Base-by-base conservation (phyloP, 2,797 vertebrate genomes). In the Alca torda region DNA sequence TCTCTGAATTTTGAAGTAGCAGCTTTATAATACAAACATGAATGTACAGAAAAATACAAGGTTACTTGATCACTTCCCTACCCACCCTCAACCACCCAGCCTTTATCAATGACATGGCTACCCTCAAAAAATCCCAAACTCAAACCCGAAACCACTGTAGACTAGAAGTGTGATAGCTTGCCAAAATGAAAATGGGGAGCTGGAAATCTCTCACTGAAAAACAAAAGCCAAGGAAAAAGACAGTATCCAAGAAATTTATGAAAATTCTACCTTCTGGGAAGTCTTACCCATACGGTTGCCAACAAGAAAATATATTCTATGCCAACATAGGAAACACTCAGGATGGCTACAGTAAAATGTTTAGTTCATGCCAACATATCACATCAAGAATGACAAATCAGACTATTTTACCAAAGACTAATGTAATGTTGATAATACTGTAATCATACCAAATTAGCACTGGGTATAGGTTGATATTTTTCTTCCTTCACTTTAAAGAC, bases 61-160 rank as follows among this genome's bases (percentile, higher is more conserved):
- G 19, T 57, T 50, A 60, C 25, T 57, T 46, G 11, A 24, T 37
- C 13, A 13, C 10, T 28, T 67, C 39, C 31, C 31, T 35, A 2
- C 10, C 16, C 6, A 3, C 9, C 2, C 5, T 3, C 8, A 72
- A 45, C 15, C 20, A 46, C 4, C 4, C 28, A 76, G 13, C 3
- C 16, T 61, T 76, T 63, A 43, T 70, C 33, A 45, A 14, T 23
- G 4, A 48, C 37, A 25, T 5, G 8, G 8, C 2, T 17, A 67
- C 16, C 14, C 33, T 28, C 10, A 65, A 56, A 33, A 54, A 37
- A 18, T 4, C 1, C 11, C 14, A 26, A 31, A 16, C 16, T 1
- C 4, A 61, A 67, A 87, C 4, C 1, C 8, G 57, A 48, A 63
- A 24, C 4, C 15, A 28, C 4, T 28, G 1, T 19, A 43, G 21